phyloP scores from a whole-genome alignment of 2,888 invertebrate species.

The Ernsta delagoae region DNA sequence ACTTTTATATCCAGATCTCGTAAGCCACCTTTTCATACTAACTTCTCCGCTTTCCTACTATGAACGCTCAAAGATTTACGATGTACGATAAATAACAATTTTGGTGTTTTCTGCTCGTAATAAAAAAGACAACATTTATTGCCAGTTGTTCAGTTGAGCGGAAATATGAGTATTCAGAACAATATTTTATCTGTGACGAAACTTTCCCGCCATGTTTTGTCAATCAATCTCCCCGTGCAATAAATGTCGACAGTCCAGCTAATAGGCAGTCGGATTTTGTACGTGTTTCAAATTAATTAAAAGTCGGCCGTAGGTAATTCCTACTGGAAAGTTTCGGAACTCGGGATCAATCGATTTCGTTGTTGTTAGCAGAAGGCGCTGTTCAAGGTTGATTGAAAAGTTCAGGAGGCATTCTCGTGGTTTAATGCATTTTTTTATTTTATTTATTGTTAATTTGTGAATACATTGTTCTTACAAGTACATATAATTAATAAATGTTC shows the following conservation, averaged over 20 bases:
- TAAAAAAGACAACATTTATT: constrained; percentile 5
- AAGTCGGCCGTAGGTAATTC: neutral
- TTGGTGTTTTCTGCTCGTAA: neutral
- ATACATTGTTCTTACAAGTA: too few species aligned
- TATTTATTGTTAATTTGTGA: too few species aligned
- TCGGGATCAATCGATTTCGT: neutral
- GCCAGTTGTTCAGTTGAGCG: constrained; percentile 7
- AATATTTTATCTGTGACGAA: constrained; percentile 20
- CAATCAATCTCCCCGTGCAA: constrained; percentile 43
- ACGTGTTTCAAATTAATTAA: constrained; percentile 35
- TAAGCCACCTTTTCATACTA: constrained; percentile 3
- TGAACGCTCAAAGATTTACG: constrained; percentile 2
- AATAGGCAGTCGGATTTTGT: constrained; percentile 30
- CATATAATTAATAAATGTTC: too few species aligned
- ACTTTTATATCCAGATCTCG: neutral
- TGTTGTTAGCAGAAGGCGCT: neutral
- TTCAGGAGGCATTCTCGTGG: neutral
- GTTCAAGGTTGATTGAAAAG: neutral
- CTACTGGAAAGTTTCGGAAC: neutral
- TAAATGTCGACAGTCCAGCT: constrained; percentile 40
- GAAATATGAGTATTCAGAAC: constrained; percentile 1
- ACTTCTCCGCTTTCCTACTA: neutral
- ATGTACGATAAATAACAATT: constrained; percentile 1
- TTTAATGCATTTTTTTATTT: neutral
- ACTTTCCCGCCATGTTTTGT: constrained; percentile 35